phyloP scores from a whole-genome alignment of 2,888 invertebrate species.

The Oscheius sp. region DNA sequence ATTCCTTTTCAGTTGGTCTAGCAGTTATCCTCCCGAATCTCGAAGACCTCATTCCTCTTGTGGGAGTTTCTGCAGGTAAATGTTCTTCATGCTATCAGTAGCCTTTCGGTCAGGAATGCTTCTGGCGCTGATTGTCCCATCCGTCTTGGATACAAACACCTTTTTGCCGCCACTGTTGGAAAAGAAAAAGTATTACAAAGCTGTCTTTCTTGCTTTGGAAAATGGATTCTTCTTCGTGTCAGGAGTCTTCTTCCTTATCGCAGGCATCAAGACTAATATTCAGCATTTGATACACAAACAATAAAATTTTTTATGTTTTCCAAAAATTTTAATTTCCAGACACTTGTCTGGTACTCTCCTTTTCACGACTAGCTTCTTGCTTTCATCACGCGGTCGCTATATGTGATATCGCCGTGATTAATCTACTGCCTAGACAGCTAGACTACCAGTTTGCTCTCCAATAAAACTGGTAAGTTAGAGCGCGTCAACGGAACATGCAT shows the following conservation, averaged over 20 bases:
- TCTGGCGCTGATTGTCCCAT: conserved; percentile 61
- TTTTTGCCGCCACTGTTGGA: conserved; percentile 28
- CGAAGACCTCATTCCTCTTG: conserved; percentile 70
- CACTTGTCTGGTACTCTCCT: no score
- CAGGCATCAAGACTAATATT: conserved; percentile 30
- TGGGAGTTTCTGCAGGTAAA: conserved; percentile 64
- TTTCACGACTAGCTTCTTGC: no score
- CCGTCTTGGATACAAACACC: conserved; percentile 32
- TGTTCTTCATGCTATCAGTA: no score
- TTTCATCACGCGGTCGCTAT: background rate
- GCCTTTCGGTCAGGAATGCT: conserved; percentile 59
- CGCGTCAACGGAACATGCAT: conserved; percentile 11
- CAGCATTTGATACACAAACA: conserved; percentile 23
- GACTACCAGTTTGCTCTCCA: conserved; percentile 28
- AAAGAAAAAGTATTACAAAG: conserved; percentile 13
- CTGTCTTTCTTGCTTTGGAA: conserved; percentile 2
- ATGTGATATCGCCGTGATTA: conserved; percentile 13
- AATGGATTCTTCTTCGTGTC: conserved; percentile 11
- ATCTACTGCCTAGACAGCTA: conserved; percentile 19
- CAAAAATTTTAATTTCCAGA: no score
- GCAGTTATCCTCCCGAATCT: conserved; percentile 68
- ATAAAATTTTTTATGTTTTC: background rate
- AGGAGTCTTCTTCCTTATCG: conserved; percentile 32
- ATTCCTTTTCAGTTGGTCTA: conserved; percentile 54
- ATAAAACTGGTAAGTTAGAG: conserved; percentile 30